Percentiles rank a stretch among this genome's conserved stretches.
Conservation (phyloP, 2,888 invertebrate genomes). For the Ditula angustiorana region DNA sequence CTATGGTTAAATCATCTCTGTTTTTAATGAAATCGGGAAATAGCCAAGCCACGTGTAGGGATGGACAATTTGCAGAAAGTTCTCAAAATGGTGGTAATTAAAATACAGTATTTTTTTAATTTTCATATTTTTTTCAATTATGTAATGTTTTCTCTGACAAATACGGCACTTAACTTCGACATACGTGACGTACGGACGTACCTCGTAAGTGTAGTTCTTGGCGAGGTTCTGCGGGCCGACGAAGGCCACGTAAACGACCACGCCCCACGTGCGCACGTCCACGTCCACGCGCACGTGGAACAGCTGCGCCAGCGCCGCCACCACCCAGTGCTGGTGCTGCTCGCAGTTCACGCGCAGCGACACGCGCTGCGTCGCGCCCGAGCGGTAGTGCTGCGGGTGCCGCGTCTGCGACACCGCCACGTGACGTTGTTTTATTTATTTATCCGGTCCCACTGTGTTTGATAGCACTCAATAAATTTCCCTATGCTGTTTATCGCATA, state of each 20-base stretch:
- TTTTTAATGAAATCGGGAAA: too few species aligned
- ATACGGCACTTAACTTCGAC: too few species aligned
- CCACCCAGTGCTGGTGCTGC: constrained; percentile 70
- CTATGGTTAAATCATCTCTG: too few species aligned
- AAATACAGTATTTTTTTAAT: too few species aligned
- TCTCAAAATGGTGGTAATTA: too few species aligned
- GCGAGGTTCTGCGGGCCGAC: constrained; percentile 76
- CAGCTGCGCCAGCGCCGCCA: constrained; percentile 64
- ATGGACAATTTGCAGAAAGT: too few species aligned
- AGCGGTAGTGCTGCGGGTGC: constrained; percentile 65
- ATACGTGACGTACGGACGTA: constrained; percentile 39
- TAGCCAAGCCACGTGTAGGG: too few species aligned
- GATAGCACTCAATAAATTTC: too few species aligned
- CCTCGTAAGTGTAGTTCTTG: constrained; percentile 67
- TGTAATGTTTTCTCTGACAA: too few species aligned
- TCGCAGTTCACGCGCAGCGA: constrained; percentile 67
- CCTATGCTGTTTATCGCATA: too few species aligned
- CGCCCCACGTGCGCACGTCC: constrained; percentile 68
- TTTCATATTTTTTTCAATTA: too few species aligned
- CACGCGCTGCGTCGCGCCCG: constrained; percentile 65
- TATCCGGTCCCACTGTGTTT: too few species aligned
- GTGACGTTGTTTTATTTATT: neutral
- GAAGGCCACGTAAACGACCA: constrained; percentile 70
- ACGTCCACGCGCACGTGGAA: constrained; percentile 73
- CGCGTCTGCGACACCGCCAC: constrained; percentile 52